Percentiles rank a stretch among this genome's conserved stretches.
Evolutionary conservation across 2,888 invertebrate species (phyloP).

Genomic region (Himalopsyche japonica): DNA sequence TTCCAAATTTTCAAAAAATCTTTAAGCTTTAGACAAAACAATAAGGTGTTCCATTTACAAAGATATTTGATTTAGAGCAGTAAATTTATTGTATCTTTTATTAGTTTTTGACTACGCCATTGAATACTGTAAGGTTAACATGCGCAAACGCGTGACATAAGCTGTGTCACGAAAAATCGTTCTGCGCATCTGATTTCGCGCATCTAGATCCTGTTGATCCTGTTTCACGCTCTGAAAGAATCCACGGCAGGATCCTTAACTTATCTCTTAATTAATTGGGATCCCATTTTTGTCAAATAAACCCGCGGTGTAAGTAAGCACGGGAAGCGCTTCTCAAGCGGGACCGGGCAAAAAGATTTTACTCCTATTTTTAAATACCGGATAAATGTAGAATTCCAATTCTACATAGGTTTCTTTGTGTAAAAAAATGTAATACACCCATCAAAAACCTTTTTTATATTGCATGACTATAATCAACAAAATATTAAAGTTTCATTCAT

Average conservation of each 20-base stretch:
- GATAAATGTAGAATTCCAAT: too few species aligned
- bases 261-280: constrained; percentile 37
- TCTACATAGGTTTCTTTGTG: too few species aligned
- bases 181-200: constrained; percentile 29
- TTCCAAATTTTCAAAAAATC: too few species aligned
- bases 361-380: too few species aligned
- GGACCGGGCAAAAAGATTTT: neutral
- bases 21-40: too few species aligned
- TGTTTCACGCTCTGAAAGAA: constrained; percentile 1
- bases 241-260: constrained; percentile 25
- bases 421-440: too few species aligned
- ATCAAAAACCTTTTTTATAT: too few species aligned
- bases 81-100: too few species aligned
- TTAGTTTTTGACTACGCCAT: neutral
- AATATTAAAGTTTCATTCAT: too few species aligned
- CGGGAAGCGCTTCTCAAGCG: neutral
- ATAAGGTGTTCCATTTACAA: too few species aligned
- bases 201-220: constrained; percentile 16
- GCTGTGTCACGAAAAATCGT: constrained; percentile 34
- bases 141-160: constrained; percentile 30
- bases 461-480: too few species aligned
- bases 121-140: neutral
- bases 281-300: constrained; percentile 34
- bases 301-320: constrained; percentile 7
- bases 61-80: too few species aligned